Evolutionary conservation across 2,113 vertebrate species (phyloP).

Genomic region (Protobothrops flavoviridis): DNA sequence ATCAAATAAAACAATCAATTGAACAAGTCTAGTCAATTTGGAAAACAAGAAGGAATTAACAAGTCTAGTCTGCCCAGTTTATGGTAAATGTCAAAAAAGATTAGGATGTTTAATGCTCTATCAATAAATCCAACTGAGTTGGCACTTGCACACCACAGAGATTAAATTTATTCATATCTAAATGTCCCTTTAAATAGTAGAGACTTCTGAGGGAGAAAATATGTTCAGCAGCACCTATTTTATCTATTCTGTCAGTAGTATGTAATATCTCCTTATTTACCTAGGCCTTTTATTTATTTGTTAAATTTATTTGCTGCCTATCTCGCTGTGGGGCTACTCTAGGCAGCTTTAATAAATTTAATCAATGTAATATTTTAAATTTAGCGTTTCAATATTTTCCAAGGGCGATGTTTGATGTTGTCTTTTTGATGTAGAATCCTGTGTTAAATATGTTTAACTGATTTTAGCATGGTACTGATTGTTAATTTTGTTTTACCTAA

Average conservation of each 20-base stretch:
- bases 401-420: background rate
- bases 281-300: background rate
- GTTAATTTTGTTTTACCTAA: background rate
- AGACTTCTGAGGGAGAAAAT: background rate
- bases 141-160: background rate
- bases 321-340: background rate
- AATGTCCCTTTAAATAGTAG: background rate
- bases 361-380: background rate
- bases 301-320: background rate
- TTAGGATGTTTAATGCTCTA: background rate
- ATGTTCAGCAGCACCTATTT: background rate
- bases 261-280: background rate
- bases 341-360: background rate
- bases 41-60: background rate
- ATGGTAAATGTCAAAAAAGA: background rate
- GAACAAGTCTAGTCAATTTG: background rate
- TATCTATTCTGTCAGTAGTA: background rate
- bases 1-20: background rate
- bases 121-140: background rate
- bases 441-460: background rate
- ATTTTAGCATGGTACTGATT: background rate
- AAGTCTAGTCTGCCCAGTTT: background rate
- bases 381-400: background rate
- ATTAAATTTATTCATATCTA: background rate
- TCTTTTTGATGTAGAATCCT: background rate